A percentile compares a stretch with the other conserved stretches of the same genome.
phyloP scores from a whole-genome alignment of 1,140 invertebrate species.

The Calycopis cecrops region DNA sequence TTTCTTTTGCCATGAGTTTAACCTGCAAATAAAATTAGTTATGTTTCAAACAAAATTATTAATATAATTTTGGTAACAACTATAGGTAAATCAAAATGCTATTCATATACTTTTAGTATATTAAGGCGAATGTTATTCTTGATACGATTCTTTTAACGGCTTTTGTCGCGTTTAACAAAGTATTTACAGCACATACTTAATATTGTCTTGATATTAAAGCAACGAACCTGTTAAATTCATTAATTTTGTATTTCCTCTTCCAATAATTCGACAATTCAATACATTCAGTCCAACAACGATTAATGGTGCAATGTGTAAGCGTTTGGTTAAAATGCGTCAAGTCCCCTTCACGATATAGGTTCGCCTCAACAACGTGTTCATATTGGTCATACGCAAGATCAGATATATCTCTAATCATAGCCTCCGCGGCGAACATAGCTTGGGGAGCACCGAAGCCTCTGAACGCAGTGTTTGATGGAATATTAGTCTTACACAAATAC shows the following conservation, averaged over 20 bases:
- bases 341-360: constrained; percentile 84
- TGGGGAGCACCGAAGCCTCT: constrained; percentile 86
- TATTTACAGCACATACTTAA: too few species aligned
- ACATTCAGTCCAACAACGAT: constrained; percentile 84
- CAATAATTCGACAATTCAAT: constrained; percentile 76
- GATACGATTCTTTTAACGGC: too few species aligned
- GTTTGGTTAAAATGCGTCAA: constrained; percentile 81
- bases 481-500: constrained; percentile 81
- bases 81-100: too few species aligned
- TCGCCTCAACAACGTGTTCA: constrained; percentile 67
- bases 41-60: too few species aligned
- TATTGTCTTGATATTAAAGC: too few species aligned
- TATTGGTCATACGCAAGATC: constrained; percentile 71
- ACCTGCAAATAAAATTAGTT: constrained; percentile 37
- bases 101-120: too few species aligned
- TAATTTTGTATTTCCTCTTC: constrained; percentile 71
- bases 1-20: constrained; percentile 75
- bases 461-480: constrained; percentile 86
- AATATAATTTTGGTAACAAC: too few species aligned
- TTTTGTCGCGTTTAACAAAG: too few species aligned
- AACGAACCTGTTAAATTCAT: constrained; percentile 78
- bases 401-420: constrained; percentile 80
- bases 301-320: constrained; percentile 80
- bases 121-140: too few species aligned
- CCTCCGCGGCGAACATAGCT: constrained; percentile 84